These are phyloP conservation scores for Rachycentron canadum DNA, from an alignment of 2,797 vertebrate genomes.

Conservation along the genomic window DNA sequence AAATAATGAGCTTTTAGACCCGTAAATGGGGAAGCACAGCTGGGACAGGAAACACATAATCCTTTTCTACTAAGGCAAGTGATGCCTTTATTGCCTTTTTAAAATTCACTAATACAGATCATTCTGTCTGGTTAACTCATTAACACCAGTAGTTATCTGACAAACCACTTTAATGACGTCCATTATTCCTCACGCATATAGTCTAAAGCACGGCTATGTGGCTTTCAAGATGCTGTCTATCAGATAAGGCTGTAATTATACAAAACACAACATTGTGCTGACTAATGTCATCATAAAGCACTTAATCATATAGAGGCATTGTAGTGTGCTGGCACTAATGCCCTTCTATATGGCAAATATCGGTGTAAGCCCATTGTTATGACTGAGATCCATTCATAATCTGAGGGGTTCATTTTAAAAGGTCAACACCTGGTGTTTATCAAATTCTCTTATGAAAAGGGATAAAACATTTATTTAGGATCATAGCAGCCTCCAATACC, in stretches of 20 bases:
- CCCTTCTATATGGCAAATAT: slow-evolving; percentile 54
- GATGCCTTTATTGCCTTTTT: slow-evolving; percentile 71
- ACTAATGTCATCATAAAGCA: slow-evolving; percentile 60
- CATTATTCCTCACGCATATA: slow-evolving; percentile 62
- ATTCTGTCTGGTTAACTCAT: slow-evolving; percentile 78
- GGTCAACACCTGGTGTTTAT: slow-evolving; percentile 71
- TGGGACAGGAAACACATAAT: slow-evolving; percentile 70
- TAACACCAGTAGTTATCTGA: slow-evolving; percentile 74
- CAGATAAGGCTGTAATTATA: slow-evolving; percentile 69
- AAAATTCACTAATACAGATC: slow-evolving; percentile 77
- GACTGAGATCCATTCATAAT: slow-evolving; percentile 54
- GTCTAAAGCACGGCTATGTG: slow-evolving; percentile 54
- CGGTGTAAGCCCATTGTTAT: slow-evolving; percentile 53
- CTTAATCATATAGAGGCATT: slow-evolving; percentile 57
- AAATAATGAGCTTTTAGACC: slow-evolving; percentile 45
- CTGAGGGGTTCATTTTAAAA: slow-evolving; percentile 62
- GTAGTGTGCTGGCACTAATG: slow-evolving; percentile 37
- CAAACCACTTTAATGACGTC: slow-evolving; percentile 55
- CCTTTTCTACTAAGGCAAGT: slow-evolving; percentile 47
- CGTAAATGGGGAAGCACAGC: slow-evolving; percentile 60
- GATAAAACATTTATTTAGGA: slow-evolving; percentile 57
- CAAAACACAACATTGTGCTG: slow-evolving; percentile 62
- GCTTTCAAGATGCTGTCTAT: slow-evolving; percentile 58
- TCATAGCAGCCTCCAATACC: slow-evolving; percentile 55
- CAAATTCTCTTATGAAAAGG: slow-evolving; percentile 49